phyloP scores from a whole-genome alignment of 2,888 invertebrate species.

The Sylvicola cinctus region DNA sequence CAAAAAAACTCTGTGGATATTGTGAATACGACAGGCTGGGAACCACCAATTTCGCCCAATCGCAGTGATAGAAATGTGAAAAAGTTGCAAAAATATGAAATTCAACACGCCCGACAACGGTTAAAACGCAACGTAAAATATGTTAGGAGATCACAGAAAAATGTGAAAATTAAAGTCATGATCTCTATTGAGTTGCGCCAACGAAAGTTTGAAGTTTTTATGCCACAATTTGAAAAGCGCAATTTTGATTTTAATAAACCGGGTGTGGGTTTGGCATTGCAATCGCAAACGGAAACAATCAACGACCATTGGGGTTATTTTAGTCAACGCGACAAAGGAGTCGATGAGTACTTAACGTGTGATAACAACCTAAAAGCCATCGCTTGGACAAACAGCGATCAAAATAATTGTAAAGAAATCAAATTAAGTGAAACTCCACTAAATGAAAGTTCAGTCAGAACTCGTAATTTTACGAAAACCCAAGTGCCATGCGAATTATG shows the following conservation, averaged over 20 bases:
- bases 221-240: not conserved
- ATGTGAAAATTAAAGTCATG: conserved; percentile 43
- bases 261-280: not conserved
- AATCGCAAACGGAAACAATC: not conserved
- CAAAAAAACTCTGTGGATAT: conserved; percentile 15
- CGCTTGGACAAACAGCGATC: too few species aligned
- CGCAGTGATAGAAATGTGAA: conserved; percentile 8
- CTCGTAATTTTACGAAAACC: too few species aligned
- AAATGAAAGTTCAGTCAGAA: too few species aligned
- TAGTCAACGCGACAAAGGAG: conserved; percentile 11
- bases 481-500: conserved; percentile 6
- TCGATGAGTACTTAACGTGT: conserved; percentile 1
- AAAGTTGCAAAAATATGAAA: conserved; percentile 17
- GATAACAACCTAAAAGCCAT: too few species aligned
- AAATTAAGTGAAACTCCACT: too few species aligned
- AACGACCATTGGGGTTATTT: conserved; percentile 20
- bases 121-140: conserved; percentile 20
- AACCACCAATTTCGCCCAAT: conserved; percentile 8
- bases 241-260: not conserved
- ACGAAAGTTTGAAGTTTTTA: not conserved
- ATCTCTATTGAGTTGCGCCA: conserved; percentile 39
- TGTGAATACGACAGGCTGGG: conserved; percentile 14
- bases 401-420: too few species aligned
- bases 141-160: conserved; percentile 28
- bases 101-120: conserved; percentile 18